These are phyloP conservation scores for Aphelenchoides besseyi DNA, from an alignment of 1,140 invertebrate genomes.

Conservation along the genomic window DNA sequence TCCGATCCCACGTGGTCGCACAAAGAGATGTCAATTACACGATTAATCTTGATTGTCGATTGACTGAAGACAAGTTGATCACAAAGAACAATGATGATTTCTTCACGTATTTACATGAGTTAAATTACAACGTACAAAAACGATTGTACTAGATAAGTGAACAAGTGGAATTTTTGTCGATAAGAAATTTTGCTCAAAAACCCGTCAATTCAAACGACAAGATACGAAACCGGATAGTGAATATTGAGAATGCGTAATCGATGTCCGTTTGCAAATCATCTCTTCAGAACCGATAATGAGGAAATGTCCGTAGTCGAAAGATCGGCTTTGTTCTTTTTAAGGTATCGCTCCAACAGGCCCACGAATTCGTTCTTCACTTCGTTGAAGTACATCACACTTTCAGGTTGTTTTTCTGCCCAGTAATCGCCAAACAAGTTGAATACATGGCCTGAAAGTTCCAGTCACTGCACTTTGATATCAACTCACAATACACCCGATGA, in stretches of 20 bases:
- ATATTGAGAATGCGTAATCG: too few relatives aligned
- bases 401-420: constrained; percentile 38
- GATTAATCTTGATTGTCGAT: too few relatives aligned
- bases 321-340: constrained; percentile 10
- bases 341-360: not conserved
- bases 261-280: too few relatives aligned
- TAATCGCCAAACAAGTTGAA: constrained; percentile 45
- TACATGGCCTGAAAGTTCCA: constrained; percentile 38
- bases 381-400: constrained; percentile 45
- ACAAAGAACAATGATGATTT: too few relatives aligned
- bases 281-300: not conserved
- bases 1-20: too few relatives aligned
- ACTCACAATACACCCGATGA: constrained; percentile 82
- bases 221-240: too few relatives aligned
- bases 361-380: constrained; percentile 9
- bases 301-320: not conserved
- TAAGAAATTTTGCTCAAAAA: too few relatives aligned
- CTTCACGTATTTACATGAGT: too few relatives aligned
- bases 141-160: too few relatives aligned
- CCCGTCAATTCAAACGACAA: too few relatives aligned
- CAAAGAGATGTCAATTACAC: not conserved
- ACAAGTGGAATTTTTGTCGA: too few relatives aligned
- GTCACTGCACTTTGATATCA: not conserved
- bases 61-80: not conserved
- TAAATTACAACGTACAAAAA: too few relatives aligned